Evolutionary conservation across 2,113 vertebrate species (phyloP), one percentile per base, ranked within the genome.

Genomic region (Conger conger): DNA sequence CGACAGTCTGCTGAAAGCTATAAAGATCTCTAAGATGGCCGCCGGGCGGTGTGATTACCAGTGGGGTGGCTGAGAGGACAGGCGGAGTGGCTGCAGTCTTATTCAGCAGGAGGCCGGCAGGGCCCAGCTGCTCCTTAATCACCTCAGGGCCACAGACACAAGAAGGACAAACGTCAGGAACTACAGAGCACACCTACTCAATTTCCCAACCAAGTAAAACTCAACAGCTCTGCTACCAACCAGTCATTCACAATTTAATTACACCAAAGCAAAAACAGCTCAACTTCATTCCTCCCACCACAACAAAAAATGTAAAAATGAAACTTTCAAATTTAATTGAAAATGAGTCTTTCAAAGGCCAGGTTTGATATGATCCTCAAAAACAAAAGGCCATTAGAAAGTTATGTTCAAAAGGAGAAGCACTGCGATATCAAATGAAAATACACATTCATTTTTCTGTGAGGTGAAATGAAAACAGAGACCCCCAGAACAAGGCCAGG

Each of bases 51-150:
- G 23, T 63, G 23, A 91, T 1, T 92, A 99, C 98, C 94, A 93
- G 90, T 76, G 94, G 90, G 7, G 95, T 86, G 76, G 98, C 97
- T 1, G 94, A 45, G 90, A 91, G 94, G 0, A 94, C 78, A 89
- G 93, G 95, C 81, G 91, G 80, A 1, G 90, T 18, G 84, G 95
- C 94, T 0, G 95, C 91, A 78, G 95, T 96, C 76, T 99, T 99
- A 90, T 98, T 99, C 40, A 99, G 93, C 87, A 98, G 96, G 0
- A 98, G 99, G n/a, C 96, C 91, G 18, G 96, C 97, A 0, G 97
- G 91, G 33, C 92, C 93, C 92, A 96, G 94, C 17, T 96, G 96
- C 88, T 97, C 97, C 82, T 82, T 93, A 83, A 97, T 95, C 42
- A 95, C 95, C 97, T 99, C 3, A 0, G 27, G 0, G 86, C 0